These are phyloP conservation scores for Megamerina dolium DNA, from an alignment of 2,888 invertebrate genomes.

Conservation along the genomic window DNA sequence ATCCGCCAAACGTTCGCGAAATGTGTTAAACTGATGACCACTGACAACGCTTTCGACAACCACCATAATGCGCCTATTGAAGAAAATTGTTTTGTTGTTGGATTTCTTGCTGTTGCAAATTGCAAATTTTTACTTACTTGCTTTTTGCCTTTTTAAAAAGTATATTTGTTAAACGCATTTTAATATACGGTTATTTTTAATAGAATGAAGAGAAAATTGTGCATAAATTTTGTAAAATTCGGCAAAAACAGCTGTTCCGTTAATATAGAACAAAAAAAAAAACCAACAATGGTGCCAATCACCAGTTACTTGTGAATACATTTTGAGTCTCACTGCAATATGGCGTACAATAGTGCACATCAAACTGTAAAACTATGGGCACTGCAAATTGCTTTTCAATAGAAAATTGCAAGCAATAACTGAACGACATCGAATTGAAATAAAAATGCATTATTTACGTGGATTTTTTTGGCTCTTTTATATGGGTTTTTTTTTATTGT, in stretches of 20 bases:
- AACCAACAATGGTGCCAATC: constrained; percentile 5
- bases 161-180: constrained; percentile 61
- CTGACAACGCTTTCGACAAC: constrained; percentile 71
- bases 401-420: no score
- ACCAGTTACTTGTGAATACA: constrained; percentile 10
- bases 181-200: constrained; percentile 12
- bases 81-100: neutral
- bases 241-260: no score
- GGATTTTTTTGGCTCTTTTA: no score
- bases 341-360: neutral
- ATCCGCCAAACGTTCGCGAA: constrained; percentile 69
- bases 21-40: constrained; percentile 62
- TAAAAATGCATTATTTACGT: no score
- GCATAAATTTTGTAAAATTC: no score
- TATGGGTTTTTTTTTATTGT: no score
- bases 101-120: neutral
- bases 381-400: no score
- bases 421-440: no score
- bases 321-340: neutral
- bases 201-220: constrained; percentile 2
- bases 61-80: constrained; percentile 65
- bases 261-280: constrained; percentile 5
- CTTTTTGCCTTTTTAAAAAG: constrained; percentile 67
- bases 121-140: constrained; percentile 56
- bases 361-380: no score